phyloP scores from a whole-genome alignment of 2,797 vertebrate species.

The Oreonectes daqikongensis region DNA sequence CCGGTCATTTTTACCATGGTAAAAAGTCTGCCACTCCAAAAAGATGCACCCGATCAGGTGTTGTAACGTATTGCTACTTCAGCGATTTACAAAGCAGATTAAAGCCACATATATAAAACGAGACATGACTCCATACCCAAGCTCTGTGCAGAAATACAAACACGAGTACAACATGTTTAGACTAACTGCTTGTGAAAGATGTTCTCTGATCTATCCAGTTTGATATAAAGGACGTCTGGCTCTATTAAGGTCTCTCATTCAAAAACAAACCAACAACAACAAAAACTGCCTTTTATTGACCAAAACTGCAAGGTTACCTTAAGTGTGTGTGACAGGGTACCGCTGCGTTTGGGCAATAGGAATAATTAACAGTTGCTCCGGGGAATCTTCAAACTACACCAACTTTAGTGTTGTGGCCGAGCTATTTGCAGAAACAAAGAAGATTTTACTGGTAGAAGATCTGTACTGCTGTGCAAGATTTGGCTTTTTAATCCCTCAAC shows the following conservation, averaged over 20 bases:
- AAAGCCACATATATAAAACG: slow-evolving; percentile 94
- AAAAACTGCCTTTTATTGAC: slow-evolving; percentile 76
- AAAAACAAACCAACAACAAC: slow-evolving; percentile 71
- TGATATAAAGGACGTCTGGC: slow-evolving; percentile 62
- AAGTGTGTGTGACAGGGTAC: slow-evolving; percentile 66
- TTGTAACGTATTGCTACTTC: slow-evolving; percentile 97
- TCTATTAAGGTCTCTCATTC: slow-evolving; percentile 67
- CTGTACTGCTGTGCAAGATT: neutral
- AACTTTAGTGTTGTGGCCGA: neutral
- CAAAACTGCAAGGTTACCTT: slow-evolving; percentile 78
- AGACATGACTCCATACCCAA: slow-evolving; percentile 94
- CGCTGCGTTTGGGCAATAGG: slow-evolving; percentile 68
- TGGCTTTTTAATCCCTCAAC: neutral
- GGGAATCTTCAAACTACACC: slow-evolving; percentile 13
- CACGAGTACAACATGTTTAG: slow-evolving; percentile 30
- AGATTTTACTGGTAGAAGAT: slow-evolving; percentile 10
- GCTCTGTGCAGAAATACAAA: slow-evolving; percentile 84
- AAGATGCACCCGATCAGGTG: slow-evolving; percentile 90
- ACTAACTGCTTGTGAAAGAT: slow-evolving; percentile 70
- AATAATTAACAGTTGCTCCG: slow-evolving; percentile 31
- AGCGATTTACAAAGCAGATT: slow-evolving; percentile 96
- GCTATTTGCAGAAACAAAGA: slow-evolving; percentile 20
- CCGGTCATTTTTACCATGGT: slow-evolving; percentile 86
- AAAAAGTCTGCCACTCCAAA: slow-evolving; percentile 91
- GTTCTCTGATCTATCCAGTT: slow-evolving; percentile 71